A percentile compares a stretch with the other conserved stretches of the same genome.
Conservation (phyloP, 2,797 vertebrate genomes). For the Sorex maritimensis region DNA sequence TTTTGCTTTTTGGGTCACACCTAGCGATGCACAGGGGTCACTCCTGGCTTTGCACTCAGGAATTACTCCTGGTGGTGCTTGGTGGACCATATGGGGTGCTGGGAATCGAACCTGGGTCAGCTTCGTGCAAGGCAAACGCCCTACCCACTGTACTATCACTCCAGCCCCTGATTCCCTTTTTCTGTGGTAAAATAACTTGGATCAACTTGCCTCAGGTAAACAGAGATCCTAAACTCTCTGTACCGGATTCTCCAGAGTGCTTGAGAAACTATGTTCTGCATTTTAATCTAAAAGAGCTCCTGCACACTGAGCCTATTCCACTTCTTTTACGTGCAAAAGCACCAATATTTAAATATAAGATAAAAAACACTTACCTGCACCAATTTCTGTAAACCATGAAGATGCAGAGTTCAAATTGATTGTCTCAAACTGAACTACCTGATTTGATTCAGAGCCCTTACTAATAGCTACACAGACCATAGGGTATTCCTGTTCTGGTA, state of each 20-base stretch:
- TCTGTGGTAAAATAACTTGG: constrained; percentile 65
- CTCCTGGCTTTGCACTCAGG: too few species aligned
- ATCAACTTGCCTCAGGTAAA: constrained; percentile 52
- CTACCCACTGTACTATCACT: too few species aligned
- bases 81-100: too few species aligned
- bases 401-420: constrained; percentile 99
- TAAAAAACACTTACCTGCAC: constrained; percentile 92
- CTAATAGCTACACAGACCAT: constrained; percentile 98
- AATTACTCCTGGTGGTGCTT: too few species aligned
- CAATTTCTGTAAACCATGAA: constrained; percentile 99
- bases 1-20: too few species aligned
- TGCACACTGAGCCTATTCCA: not conserved
- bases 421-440: constrained; percentile 98
- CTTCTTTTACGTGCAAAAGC: constrained; percentile 48
- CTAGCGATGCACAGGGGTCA: too few species aligned
- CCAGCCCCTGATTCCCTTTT: not conserved
- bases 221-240: not conserved
- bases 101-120: too few species aligned
- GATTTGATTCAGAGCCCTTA: constrained; percentile 93
- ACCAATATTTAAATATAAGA: constrained; percentile 19
- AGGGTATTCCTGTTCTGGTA: constrained; percentile 98
- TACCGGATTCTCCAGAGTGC: not conserved
- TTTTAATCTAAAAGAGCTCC: constrained; percentile 1
- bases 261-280: constrained; percentile 39
- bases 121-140: too few species aligned